phyloP scores from a whole-genome alignment of 1,140 invertebrate genomes.

The Eriocheir sinensis region DNA sequence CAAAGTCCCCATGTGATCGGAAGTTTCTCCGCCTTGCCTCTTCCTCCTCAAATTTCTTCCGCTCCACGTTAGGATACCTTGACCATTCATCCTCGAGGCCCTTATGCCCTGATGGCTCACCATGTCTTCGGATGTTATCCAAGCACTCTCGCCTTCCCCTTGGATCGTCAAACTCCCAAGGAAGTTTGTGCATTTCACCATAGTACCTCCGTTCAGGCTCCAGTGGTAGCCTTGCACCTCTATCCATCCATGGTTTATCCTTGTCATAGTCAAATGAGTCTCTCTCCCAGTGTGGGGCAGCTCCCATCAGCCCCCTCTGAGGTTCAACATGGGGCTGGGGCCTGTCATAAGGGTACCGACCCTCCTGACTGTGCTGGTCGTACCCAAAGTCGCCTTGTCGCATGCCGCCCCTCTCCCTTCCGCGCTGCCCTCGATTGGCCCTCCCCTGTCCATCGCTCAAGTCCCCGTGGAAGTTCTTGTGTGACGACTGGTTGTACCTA shows the following conservation, averaged over 20 bases:
- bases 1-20: not conserved
- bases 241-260: conserved; percentile 55
- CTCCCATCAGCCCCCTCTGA: not conserved
- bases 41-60: conserved; percentile 62
- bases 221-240: conserved; percentile 17
- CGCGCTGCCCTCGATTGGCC: conserved; percentile 27
- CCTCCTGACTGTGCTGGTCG: conserved; percentile 56
- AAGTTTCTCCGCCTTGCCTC: conserved; percentile 51
- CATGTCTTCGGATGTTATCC: conserved; percentile 41
- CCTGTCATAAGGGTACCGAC: conserved; percentile 34
- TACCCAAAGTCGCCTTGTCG: conserved; percentile 57
- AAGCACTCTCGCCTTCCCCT: conserved; percentile 30
- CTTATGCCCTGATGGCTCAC: conserved; percentile 24
- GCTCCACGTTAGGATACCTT: conserved; percentile 48
- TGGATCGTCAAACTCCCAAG: conserved; percentile 44
- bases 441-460: conserved; percentile 19
- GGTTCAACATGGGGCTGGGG: conserved; percentile 31
- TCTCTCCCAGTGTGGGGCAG: conserved; percentile 46
- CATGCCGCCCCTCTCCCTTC: conserved; percentile 53
- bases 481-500: conserved; percentile 52
- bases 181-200: conserved; percentile 44
- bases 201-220: conserved; percentile 56
- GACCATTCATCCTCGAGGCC: conserved; percentile 52
- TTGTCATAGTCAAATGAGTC: conserved; percentile 38
- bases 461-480: conserved; percentile 47